phyloP scores from a whole-genome alignment of 1,140 invertebrate species.

The Adoxophyes honmai region DNA sequence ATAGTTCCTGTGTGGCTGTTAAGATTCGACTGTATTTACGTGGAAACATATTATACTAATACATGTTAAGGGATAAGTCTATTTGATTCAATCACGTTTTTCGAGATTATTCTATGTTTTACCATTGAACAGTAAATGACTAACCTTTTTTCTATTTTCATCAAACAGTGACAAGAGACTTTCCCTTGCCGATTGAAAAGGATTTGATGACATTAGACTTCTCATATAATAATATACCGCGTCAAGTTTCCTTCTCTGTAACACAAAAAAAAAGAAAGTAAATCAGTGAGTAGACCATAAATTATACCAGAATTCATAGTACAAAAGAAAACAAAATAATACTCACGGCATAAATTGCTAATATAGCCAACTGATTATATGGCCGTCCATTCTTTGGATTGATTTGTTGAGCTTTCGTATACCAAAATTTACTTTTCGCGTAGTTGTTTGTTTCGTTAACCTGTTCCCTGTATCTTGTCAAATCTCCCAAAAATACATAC shows the following conservation, averaged over 20 bases:
- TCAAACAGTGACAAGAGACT: slow-evolving; percentile 93
- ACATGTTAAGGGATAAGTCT: no score
- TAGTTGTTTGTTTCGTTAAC: slow-evolving; percentile 91
- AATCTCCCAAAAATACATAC: slow-evolving; percentile 93
- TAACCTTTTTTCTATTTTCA: slow-evolving; percentile 95
- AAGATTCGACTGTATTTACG: no score
- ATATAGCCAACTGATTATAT: slow-evolving; percentile 95
- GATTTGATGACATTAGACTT: slow-evolving; percentile 95
- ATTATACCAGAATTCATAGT: no score
- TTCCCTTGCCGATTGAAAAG: slow-evolving; percentile 92
- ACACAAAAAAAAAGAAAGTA: slow-evolving; percentile 16
- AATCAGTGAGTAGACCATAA: no score
- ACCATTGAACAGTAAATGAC: no score
- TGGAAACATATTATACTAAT: no score
- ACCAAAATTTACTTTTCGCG: slow-evolving; percentile 91
- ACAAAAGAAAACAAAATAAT: no score
- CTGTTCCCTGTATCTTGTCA: slow-evolving; percentile 93
- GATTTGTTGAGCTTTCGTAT: slow-evolving; percentile 94
- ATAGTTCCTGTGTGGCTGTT: no score
- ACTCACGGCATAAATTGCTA: slow-evolving; percentile 93
- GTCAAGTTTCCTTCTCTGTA: slow-evolving; percentile 93
- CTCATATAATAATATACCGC: slow-evolving; percentile 98
- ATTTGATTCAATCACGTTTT: no score
- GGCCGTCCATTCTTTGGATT: slow-evolving; percentile 96
- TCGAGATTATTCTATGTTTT: no score